Evolutionary conservation across 2,113 vertebrate genomes (phyloP), one percentile per base, ranked within the genome.

Genomic region (Poicephalus gulielmi): DNA sequence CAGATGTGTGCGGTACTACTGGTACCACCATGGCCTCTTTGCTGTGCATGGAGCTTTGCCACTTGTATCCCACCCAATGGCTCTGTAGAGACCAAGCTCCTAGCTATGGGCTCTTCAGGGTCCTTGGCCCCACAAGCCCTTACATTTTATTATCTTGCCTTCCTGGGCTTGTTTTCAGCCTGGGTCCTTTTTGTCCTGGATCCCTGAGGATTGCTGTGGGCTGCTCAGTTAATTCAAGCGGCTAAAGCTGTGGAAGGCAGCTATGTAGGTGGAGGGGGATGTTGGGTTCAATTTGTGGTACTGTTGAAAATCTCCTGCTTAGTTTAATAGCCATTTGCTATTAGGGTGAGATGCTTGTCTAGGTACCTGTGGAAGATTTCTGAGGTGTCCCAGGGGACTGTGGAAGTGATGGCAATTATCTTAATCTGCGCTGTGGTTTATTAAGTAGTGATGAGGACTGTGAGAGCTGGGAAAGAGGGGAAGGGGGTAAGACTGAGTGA

Each of bases 201-300:
- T 95, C 96, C 76, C 55, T 55, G 35, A 87, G 88, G 95, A 97
- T 68, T 83, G 22, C 76, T 97, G 95, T 96, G 90, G 91, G 84
- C 77, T 84, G 31, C 95, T 96, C 11, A 33, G 82, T 97, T 97
- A 98, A 97, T 95, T 98, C 91, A 98, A 98, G 90, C 86, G 80
- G 93, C 95, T 97, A 97, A 97, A 98, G 77, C 91, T 22, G 20
- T 90, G 83, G 91, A 93, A 96, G 52, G 77, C 57, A 68, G 91
- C 82, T 73, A 31, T 86, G 70, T 94, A 92, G 47, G 73, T 92
- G 86, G 68, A 95, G 88, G 86, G 74, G 90, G 37, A n/a, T 89
- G 92, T 86, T 90, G 94, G 75, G 94, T 96, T 97, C 97, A 97
- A 24, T 98, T 97, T 98, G 80, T 31, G 11, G 88, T 41, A 86